A percentile compares a stretch with the other conserved stretches of the same genome.
These are phyloP conservation scores for Temnothorax rugatulus DNA, from an alignment of 2,888 invertebrate species.

Conservation along the genomic window DNA sequence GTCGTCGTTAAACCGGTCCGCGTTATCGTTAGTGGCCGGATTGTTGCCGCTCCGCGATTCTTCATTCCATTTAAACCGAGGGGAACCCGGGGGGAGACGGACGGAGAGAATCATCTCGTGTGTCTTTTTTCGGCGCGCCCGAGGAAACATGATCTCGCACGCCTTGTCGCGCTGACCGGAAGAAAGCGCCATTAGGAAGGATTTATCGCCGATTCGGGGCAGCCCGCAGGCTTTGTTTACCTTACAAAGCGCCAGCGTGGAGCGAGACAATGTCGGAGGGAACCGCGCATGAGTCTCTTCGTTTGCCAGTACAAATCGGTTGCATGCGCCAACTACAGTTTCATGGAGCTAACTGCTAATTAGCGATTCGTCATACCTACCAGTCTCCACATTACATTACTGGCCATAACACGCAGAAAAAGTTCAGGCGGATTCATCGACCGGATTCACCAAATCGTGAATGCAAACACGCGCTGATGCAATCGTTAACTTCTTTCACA, in stretches of 20 bases:
- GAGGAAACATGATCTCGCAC: conserved; percentile 16
- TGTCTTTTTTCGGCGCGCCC: conserved; percentile 17
- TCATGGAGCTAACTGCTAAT: conserved; percentile 19
- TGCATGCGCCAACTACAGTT: background rate
- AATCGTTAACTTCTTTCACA: conserved; percentile 21
- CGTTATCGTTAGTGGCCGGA: conserved; percentile 22
- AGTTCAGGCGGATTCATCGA: background rate
- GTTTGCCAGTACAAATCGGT: conserved; percentile 24
- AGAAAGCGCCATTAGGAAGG: conserved; percentile 44
- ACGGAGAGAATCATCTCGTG: background rate
- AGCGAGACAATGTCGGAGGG: conserved; percentile 37
- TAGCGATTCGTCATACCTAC: conserved; percentile 38
- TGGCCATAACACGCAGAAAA: conserved; percentile 33
- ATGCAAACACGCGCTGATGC: conserved; percentile 27
- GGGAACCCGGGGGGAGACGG: too few species aligned
- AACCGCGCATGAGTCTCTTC: conserved; percentile 8
- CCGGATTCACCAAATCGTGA: conserved; percentile 24
- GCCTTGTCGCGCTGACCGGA: conserved; percentile 45
- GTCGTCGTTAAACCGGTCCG: conserved; percentile 26
- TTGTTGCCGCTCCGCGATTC: conserved; percentile 32
- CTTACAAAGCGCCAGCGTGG: conserved; percentile 34
- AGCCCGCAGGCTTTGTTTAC: conserved; percentile 50
- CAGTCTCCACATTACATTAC: background rate
- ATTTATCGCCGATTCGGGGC: conserved; percentile 41
- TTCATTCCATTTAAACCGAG: conserved; percentile 23